Evolutionary conservation across 2,797 vertebrate species (phyloP), one percentile per base, ranked within the genome.

Genomic region (Coranthus polyacanthus): DNA sequence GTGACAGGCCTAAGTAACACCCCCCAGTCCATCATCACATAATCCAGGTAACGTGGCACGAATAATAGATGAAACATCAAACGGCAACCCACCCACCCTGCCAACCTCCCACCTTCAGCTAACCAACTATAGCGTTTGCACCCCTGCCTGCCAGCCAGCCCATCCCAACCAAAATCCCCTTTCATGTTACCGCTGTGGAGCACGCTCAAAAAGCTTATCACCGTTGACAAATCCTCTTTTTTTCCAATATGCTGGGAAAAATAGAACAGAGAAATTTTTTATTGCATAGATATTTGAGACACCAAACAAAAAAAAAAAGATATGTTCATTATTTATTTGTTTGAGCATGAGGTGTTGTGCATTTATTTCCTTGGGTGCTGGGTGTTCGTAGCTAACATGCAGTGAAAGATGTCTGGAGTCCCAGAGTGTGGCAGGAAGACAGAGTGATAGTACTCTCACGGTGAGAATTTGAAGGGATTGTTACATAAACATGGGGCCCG

Each of bases 1-100:
- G 73, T 89, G 87, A 91, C 84, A 85, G 74, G 63, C 53, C 72
- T 73, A 83, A 85, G 79, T 73, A 77, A 88, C 75, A 53, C 75
- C 49, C 59, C 41, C 21, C 49, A 38, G 76, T 86, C 77, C 86
- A 56, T 56, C 53, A 16, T 63, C 67, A 72, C 82, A 88, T 93
- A 90, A 92, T 93, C 92, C 87, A 89, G 83, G 86, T 88, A 88
- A 77, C 80, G 59, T 80, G 78, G 76, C 59, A 72, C 50, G 71
- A 90, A 92, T 90, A 80, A 89, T 72, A 81, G 68, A 87, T 80
- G 79, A 81, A 79, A 88, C 83, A 81, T 91, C 83, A 92, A 91
- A 89, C 80, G 16, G 70, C 38, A 61, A 52, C 8, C 63, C 53
- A 36, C 21, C 36, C 16, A 0, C 45, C 67, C 55, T 60, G 74